Evolutionary conservation across 2,888 invertebrate species (phyloP).

Genomic region (Alviniconcha strummeri): DNA sequence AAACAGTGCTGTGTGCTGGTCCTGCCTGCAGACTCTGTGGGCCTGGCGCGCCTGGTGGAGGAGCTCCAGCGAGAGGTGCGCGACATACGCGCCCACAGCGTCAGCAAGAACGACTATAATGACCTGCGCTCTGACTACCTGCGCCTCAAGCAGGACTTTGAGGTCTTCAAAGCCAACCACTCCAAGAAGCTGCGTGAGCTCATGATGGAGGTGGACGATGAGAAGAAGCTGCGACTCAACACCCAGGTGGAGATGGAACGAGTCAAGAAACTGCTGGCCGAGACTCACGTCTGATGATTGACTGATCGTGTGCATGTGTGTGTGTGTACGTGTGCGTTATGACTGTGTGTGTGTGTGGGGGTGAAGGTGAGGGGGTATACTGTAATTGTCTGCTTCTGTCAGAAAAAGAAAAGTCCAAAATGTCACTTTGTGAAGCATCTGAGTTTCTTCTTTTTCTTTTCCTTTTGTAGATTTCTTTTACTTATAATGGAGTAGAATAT

Average conservation of each 20-base stretch:
- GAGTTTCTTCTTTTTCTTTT: no score
- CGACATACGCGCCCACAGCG: constrained; percentile 57
- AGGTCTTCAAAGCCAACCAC: constrained; percentile 53
- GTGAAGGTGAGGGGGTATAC: not conserved
- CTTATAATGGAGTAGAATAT: not conserved
- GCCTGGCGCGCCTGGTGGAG: constrained; percentile 34
- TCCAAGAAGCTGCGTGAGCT: constrained; percentile 64
- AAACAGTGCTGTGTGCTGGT: no score
- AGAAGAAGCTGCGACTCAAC: constrained; percentile 72
- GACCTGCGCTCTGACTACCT: constrained; percentile 79
- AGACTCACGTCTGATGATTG: constrained; percentile 55
- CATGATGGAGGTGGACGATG: constrained; percentile 71
- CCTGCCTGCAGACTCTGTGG: not conserved
- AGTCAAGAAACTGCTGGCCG: constrained; percentile 68
- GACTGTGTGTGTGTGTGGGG: not conserved
- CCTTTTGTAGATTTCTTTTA: no score
- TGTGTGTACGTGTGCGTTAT: not conserved
- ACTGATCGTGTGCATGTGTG: not conserved
- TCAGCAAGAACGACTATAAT: constrained; percentile 84
- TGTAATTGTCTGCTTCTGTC: no score
- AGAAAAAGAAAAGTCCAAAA: no score
- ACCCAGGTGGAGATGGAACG: constrained; percentile 74
- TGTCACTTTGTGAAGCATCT: no score
- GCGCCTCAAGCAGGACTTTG: constrained; percentile 61
- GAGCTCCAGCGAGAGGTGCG: constrained; percentile 56